Percentiles rank a stretch among this genome's conserved stretches.
phyloP scores from a whole-genome alignment of 2,113 vertebrate genomes.

The Saimiri boliviensis region DNA sequence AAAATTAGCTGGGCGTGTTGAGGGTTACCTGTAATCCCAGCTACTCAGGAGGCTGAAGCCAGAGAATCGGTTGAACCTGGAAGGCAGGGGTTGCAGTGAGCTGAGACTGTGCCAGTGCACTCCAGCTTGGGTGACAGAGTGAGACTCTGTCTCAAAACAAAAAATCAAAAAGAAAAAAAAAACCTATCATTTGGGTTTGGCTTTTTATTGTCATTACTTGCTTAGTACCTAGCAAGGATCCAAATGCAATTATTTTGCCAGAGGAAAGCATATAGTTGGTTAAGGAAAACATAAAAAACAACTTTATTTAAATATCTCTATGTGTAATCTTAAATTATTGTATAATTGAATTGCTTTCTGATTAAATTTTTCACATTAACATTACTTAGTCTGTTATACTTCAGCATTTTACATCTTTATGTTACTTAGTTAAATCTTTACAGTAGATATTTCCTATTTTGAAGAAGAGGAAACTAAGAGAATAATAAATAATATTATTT shows the following conservation, averaged over 20 bases:
- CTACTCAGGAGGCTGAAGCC: too few species aligned
- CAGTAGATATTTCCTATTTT: not conserved
- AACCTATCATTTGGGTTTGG: not conserved
- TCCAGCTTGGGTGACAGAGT: too few species aligned
- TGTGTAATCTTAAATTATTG: not conserved
- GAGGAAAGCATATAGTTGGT: not conserved
- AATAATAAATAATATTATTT: not conserved
- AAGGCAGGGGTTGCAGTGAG: too few species aligned
- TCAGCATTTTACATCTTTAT: not conserved
- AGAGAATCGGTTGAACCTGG: too few species aligned
- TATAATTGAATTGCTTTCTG: not conserved
- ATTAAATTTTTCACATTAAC: not conserved
- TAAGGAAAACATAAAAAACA: not conserved
- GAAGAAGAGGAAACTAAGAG: not conserved
- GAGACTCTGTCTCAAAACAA: too few species aligned
- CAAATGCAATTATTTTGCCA: not conserved
- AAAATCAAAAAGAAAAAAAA: too few species aligned
- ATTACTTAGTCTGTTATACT: not conserved
- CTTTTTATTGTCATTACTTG: not conserved
- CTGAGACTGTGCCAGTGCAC: too few species aligned
- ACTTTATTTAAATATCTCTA: not conserved
- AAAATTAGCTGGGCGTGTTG: too few species aligned
- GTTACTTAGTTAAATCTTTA: slow-evolving; percentile 9
- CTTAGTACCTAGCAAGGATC: not conserved
- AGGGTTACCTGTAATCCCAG: too few species aligned